Percentiles rank a stretch among this genome's conserved stretches.
phyloP scores from a whole-genome alignment of 2,888 invertebrate genomes.

The Brachyptera risi region DNA sequence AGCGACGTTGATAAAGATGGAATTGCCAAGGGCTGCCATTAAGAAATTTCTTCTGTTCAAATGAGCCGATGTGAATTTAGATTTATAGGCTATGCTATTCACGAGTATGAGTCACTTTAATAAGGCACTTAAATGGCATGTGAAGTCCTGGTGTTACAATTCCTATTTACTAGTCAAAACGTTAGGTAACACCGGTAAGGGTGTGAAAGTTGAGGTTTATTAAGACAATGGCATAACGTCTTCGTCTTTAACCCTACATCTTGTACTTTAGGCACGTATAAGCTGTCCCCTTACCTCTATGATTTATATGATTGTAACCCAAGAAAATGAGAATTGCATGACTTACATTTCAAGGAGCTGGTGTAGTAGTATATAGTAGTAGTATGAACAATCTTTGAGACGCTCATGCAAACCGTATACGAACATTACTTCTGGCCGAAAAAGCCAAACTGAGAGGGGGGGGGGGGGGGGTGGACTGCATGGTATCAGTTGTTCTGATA shows the following conservation, averaged over 20 bases:
- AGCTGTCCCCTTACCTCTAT: conserved; percentile 22
- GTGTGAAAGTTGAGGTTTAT: conserved; percentile 13
- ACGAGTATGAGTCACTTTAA: too few relatives aligned
- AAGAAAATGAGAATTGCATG: conserved; percentile 33
- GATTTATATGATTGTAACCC: conserved; percentile 33
- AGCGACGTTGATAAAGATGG: too few relatives aligned
- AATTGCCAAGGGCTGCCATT: too few relatives aligned
- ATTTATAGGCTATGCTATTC: too few relatives aligned
- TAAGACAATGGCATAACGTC: conserved; percentile 23
- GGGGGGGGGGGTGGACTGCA: background rate
- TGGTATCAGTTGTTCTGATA: background rate
- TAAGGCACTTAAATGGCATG: background rate
- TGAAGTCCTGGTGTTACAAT: too few relatives aligned
- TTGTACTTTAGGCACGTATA: conserved; percentile 28
- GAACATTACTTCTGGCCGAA: background rate
- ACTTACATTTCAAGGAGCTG: conserved; percentile 33
- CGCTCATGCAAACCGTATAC: conserved; percentile 15
- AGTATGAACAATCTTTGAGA: conserved; percentile 25
- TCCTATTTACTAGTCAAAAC: conserved; percentile 2
- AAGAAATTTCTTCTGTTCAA: too few relatives aligned
- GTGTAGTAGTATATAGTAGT: too few relatives aligned
- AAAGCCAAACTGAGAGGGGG: background rate
- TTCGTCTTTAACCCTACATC: conserved; percentile 21
- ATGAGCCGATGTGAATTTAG: too few relatives aligned
- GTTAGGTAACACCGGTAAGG: background rate